phyloP scores from a whole-genome alignment of 2,888 invertebrate species.

The Agonopterix subpropinquella region DNA sequence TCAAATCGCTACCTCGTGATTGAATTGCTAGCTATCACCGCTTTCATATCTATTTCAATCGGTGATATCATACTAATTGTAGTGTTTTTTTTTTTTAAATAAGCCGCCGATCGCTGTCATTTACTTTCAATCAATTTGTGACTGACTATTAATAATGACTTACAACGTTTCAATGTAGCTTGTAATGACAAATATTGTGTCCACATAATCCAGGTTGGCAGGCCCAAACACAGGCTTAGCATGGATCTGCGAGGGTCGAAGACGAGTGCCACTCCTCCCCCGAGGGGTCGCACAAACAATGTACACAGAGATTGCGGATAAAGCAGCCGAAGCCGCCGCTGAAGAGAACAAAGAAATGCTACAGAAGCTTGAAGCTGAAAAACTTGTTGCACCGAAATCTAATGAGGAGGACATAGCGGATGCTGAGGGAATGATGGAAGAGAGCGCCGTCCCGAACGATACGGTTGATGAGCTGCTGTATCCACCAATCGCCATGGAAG shows the following conservation, averaged over 20 bases:
- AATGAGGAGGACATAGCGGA: constrained; percentile 47
- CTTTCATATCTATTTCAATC: too few relatives aligned
- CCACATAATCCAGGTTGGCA: constrained; percentile 62
- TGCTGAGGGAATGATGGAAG: constrained; percentile 48
- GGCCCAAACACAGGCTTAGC: constrained; percentile 82
- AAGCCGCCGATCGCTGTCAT: too few relatives aligned
- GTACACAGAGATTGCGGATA: constrained; percentile 89
- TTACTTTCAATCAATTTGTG: neutral
- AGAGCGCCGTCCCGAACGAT: constrained; percentile 37
- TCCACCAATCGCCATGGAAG: constrained; percentile 65
- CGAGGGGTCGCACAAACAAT: constrained; percentile 90
- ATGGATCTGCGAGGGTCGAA: constrained; percentile 92
- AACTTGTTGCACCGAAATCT: constrained; percentile 47
- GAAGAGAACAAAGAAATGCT: constrained; percentile 56
- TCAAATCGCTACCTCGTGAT: too few relatives aligned
- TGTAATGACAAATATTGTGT: neutral
- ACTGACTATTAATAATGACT: neutral
- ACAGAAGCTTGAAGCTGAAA: constrained; percentile 54
- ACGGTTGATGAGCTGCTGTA: constrained; percentile 43
- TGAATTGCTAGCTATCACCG: too few relatives aligned
- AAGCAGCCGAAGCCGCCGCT: constrained; percentile 59
- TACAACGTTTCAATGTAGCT: neutral
- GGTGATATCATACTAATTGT: too few relatives aligned
- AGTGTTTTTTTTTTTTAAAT: neutral
- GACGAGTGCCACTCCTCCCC: constrained; percentile 88